These are phyloP conservation scores for Drosophila saltans DNA, from an alignment of 1,140 invertebrate species.

Conservation along the genomic window DNA sequence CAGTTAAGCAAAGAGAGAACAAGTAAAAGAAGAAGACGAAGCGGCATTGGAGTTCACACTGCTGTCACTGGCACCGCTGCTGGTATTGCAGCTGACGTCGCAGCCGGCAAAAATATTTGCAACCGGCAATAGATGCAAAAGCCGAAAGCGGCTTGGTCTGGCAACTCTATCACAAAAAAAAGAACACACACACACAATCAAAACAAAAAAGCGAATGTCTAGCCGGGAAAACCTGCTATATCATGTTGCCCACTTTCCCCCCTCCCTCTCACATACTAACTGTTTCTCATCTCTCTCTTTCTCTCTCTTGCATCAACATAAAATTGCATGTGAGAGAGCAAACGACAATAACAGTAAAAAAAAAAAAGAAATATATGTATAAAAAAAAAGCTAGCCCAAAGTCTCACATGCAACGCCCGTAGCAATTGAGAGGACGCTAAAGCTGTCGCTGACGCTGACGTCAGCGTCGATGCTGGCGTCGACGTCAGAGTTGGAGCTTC, in stretches of 20 bases:
- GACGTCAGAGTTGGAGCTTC: slow-evolving; percentile 28
- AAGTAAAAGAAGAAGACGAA: not conserved
- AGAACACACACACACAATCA: not conserved
- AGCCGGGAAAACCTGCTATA: slow-evolving; percentile 61
- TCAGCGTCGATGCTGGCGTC: slow-evolving; percentile 27
- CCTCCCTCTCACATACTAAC: slow-evolving; percentile 10
- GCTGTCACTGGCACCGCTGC: not conserved
- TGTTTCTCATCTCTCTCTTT: not conserved
- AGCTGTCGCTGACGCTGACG: slow-evolving; percentile 31
- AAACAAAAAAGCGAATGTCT: slow-evolving; percentile 46
- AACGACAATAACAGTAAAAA: slow-evolving; percentile 63
- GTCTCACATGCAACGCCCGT: slow-evolving; percentile 56
- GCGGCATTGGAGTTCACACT: slow-evolving; percentile 3
- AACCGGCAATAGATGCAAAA: slow-evolving; percentile 10
- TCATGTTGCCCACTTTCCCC: slow-evolving; percentile 22
- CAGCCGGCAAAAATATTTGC: slow-evolving; percentile 9
- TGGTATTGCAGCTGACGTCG: not conserved
- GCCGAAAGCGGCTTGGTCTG: slow-evolving; percentile 4
- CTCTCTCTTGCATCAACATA: slow-evolving; percentile 26
- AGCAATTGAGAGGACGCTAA: slow-evolving; percentile 45
- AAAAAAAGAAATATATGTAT: slow-evolving; percentile 8
- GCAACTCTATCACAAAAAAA: slow-evolving; percentile 6
- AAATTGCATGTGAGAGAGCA: slow-evolving; percentile 56
- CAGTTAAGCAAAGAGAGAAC: not conserved
- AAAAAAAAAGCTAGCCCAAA: slow-evolving; percentile 49